Conservation (phyloP, 2,797 vertebrate genomes). For the Tragopan temminckii region DNA sequence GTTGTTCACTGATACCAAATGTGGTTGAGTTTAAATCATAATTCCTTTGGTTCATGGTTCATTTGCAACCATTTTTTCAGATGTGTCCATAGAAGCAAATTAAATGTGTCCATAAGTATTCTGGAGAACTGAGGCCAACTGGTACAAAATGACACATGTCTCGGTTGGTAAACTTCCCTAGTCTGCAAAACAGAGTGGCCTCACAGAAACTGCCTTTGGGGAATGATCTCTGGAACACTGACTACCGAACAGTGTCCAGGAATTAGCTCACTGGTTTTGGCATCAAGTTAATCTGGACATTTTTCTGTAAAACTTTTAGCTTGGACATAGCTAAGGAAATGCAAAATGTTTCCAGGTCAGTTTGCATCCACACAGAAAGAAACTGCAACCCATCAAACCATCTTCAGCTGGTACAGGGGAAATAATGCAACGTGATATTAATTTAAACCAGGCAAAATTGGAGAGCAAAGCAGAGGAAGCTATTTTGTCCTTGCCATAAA, state of each 20-base stretch:
- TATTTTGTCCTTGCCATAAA: not conserved
- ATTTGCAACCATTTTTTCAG: not conserved
- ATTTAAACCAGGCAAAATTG: not conserved
- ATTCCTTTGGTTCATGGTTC: not conserved
- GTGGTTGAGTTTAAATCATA: not conserved
- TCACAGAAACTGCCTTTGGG: constrained; percentile 33
- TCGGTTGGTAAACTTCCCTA: constrained; percentile 29
- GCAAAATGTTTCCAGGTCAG: not conserved
- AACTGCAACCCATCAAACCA: not conserved
- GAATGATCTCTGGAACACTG: constrained; percentile 47
- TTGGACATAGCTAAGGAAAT: constrained; percentile 30
- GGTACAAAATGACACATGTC: constrained; percentile 24
- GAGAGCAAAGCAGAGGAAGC: not conserved
- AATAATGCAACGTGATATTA: not conserved
- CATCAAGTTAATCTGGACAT: constrained; percentile 38
- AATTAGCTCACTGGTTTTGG: constrained; percentile 71
- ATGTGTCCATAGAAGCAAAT: not conserved
- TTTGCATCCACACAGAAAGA: not conserved
- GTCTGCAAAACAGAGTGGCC: constrained; percentile 41
- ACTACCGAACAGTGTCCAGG: constrained; percentile 40
- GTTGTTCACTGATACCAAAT: not conserved
- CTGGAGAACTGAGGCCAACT: constrained; percentile 4
- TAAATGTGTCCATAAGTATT: not conserved
- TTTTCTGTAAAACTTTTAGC: constrained; percentile 41
- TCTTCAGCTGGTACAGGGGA: not conserved